These are phyloP conservation scores for Drosophila rubida DNA, from an alignment of 2,888 invertebrate genomes.

Conservation along the genomic window DNA sequence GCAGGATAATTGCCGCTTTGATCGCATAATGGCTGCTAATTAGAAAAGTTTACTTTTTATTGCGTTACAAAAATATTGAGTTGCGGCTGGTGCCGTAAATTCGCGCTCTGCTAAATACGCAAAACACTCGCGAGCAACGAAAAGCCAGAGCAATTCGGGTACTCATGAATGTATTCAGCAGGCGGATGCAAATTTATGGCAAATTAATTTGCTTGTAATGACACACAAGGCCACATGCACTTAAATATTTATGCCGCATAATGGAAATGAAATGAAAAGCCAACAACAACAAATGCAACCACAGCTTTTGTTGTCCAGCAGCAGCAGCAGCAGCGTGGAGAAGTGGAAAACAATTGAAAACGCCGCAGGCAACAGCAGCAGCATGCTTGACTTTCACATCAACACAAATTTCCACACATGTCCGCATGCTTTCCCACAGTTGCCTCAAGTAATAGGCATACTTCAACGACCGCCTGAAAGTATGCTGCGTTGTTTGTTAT, in stretches of 20 bases:
- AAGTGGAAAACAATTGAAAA: slow-evolving; percentile 48
- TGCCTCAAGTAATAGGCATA: not conserved
- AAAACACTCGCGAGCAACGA: slow-evolving; percentile 2
- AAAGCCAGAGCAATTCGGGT: not conserved
- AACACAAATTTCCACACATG: slow-evolving; percentile 23
- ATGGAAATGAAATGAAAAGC: slow-evolving; percentile 58
- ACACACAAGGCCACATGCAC: slow-evolving; percentile 54
- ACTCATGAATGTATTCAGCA: slow-evolving; percentile 46
- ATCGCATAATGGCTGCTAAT: slow-evolving; percentile 83
- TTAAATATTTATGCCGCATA: slow-evolving; percentile 66
- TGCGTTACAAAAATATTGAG: slow-evolving; percentile 62
- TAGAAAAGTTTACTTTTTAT: slow-evolving; percentile 80
- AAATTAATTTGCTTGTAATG: slow-evolving; percentile 70
- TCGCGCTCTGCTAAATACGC: slow-evolving; percentile 29
- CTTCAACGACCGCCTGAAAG: slow-evolving; percentile 10
- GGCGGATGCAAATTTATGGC: slow-evolving; percentile 66
- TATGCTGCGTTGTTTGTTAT: slow-evolving; percentile 2
- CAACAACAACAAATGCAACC: slow-evolving; percentile 37
- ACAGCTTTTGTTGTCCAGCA: too few relatives aligned
- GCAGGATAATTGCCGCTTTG: slow-evolving; percentile 81
- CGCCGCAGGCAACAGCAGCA: slow-evolving; percentile 3
- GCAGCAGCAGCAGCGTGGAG: slow-evolving; percentile 10
- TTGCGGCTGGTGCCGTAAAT: slow-evolving; percentile 14
- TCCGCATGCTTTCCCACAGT: slow-evolving; percentile 1
- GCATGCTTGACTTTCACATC: slow-evolving; percentile 21